A percentile compares a stretch with the other conserved stretches of the same genome.
Conservation (phyloP, 64 coral and sea anemone genomes). For the Montipora capricornis region DNA sequence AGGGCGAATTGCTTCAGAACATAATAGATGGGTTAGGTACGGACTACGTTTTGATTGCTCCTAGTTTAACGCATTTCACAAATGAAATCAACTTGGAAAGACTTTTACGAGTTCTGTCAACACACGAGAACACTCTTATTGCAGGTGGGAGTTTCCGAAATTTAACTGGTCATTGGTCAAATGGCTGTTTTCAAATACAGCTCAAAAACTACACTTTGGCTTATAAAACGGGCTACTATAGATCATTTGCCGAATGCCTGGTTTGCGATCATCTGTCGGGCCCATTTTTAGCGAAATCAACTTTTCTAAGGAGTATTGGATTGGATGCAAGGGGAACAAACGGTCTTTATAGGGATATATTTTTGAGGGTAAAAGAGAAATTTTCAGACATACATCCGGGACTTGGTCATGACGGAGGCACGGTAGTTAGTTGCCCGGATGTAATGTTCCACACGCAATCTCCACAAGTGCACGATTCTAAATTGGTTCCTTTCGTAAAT, state of each 20-base stretch:
- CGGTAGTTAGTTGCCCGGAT: conserved; percentile 93
- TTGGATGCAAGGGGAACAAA: conserved; percentile 38
- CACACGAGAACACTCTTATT: conserved; percentile 56
- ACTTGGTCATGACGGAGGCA: conserved; percentile 27
- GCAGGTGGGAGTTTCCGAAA: conserved; percentile 76
- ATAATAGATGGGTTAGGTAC: conserved; percentile 68
- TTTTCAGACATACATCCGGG: conserved; percentile 21
- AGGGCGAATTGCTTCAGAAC: conserved; percentile 57
- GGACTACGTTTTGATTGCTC: conserved; percentile 80
- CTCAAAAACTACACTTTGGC: conserved; percentile 88
- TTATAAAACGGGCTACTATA: conserved; percentile 82
- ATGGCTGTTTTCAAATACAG: conserved; percentile 79
- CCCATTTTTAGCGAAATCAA: conserved; percentile 86
- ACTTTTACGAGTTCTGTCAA: conserved; percentile 80
- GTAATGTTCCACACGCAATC: conserved; percentile 78
- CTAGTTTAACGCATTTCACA: conserved; percentile 69
- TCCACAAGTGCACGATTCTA: conserved; percentile 36
- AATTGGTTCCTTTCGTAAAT: conserved; percentile 71
- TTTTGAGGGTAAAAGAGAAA: conserved; percentile 58
- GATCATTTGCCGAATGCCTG: conserved; percentile 85
- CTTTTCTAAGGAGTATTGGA: conserved; percentile 50
- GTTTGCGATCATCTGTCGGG: conserved; percentile 81
- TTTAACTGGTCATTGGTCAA: conserved; percentile 84
- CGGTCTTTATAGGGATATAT: conserved; percentile 65
- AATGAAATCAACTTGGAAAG: conserved; percentile 75